Evolutionary conservation across 1,140 invertebrate genomes (phyloP).

Genomic region (Asbolus verrucosus): DNA sequence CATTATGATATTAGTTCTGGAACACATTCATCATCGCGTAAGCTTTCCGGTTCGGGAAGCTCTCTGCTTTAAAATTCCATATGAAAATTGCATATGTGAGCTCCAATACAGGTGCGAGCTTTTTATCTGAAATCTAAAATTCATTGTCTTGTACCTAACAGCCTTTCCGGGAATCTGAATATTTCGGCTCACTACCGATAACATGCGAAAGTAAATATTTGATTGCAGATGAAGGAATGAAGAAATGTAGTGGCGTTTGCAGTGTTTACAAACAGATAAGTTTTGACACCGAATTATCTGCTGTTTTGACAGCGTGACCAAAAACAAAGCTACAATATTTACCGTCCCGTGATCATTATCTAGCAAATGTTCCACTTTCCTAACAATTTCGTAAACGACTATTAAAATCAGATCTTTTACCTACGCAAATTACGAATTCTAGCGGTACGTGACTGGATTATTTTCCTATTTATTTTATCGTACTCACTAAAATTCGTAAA

Average conservation of each 20-base stretch:
- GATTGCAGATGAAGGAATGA: conserved; percentile 5
- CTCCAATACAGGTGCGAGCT: conserved; percentile 6
- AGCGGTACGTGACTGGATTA: too few species aligned
- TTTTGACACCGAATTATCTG: conserved; percentile 15
- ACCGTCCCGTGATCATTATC: too few species aligned
- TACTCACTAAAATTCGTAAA: too few species aligned
- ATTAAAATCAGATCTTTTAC: too few species aligned
- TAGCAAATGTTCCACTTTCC: too few species aligned
- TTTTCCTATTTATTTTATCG: too few species aligned
- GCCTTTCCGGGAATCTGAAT: neutral
- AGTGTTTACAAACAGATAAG: conserved; percentile 31
- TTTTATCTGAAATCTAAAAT: neutral
- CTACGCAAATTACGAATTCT: too few species aligned
- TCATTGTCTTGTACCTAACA: conserved; percentile 3
- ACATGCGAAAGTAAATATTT: conserved; percentile 32
- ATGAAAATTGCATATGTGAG: conserved; percentile 17
- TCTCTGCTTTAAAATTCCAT: conserved; percentile 21
- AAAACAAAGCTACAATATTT: neutral
- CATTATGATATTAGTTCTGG: conserved; percentile 29
- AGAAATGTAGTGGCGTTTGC: conserved; percentile 22
- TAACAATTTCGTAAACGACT: too few species aligned
- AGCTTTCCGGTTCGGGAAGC: neutral
- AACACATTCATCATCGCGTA: conserved; percentile 8
- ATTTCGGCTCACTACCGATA: conserved; percentile 21
- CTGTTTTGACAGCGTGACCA: conserved; percentile 10